These are phyloP conservation scores for Stegodyphus dumicola DNA, from an alignment of 1,140 invertebrate genomes.

Conservation along the genomic window DNA sequence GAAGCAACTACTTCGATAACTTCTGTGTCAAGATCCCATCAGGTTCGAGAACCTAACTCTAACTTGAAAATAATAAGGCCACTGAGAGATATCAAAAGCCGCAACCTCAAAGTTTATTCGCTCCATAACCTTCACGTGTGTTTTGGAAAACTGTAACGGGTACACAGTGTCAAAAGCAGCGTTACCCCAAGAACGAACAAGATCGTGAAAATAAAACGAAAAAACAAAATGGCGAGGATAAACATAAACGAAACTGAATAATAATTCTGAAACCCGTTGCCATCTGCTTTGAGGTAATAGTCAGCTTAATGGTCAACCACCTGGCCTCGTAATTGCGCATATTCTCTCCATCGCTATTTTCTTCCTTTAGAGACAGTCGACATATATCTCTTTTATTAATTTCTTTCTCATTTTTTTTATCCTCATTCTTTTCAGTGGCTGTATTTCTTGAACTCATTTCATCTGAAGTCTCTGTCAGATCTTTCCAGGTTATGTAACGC, in stretches of 20 bases:
- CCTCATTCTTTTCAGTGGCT: not conserved
- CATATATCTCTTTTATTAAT: not conserved
- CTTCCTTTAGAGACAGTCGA: not conserved
- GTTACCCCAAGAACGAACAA: not conserved
- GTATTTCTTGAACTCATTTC: conserved; percentile 1
- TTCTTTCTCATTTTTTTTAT: not conserved
- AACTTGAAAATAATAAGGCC: no score
- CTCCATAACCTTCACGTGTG: no score
- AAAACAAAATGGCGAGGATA: conserved; percentile 1
- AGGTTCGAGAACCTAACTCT: no score
- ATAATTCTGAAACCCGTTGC: conserved; percentile 6
- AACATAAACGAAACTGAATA: not conserved
- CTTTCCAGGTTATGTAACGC: no score
- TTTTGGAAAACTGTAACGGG: conserved; percentile 5
- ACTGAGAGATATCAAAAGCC: no score
- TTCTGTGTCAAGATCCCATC: no score
- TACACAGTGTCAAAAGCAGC: conserved; percentile 20
- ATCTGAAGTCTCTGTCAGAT: no score
- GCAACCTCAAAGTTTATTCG: no score
- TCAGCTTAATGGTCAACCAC: conserved; percentile 33
- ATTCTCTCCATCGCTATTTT: not conserved
- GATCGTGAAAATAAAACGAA: not conserved
- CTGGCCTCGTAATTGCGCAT: conserved; percentile 36
- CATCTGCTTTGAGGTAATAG: not conserved
- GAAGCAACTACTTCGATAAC: no score